Conservation (phyloP, 2,797 vertebrate species). For the Manis javanica region DNA sequence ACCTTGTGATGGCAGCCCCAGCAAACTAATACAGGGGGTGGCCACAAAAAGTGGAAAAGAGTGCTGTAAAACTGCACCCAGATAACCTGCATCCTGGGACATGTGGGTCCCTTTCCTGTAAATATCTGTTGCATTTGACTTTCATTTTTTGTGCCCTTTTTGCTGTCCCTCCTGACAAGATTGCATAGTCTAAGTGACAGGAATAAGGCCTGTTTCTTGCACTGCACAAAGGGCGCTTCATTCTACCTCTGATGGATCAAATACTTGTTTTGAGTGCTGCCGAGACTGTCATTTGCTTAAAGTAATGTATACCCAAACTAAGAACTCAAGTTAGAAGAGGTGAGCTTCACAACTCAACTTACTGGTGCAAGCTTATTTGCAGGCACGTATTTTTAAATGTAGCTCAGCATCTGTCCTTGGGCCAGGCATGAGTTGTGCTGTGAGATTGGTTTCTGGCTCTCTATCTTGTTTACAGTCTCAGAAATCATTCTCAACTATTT, state of each 20-base stretch:
- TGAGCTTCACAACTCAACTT: background rate
- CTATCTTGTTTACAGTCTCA: background rate
- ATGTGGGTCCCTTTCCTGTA: background rate
- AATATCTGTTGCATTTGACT: background rate
- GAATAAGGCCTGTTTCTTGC: too few species aligned
- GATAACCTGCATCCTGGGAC: background rate
- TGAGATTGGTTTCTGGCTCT: background rate
- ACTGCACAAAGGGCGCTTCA: background rate
- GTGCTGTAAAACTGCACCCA: too few species aligned
- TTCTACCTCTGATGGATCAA: background rate
- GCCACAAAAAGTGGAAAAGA: background rate
- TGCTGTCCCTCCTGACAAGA: background rate
- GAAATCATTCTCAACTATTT: background rate
- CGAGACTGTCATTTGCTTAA: background rate
- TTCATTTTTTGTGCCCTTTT: background rate
- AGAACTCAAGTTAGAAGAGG: background rate
- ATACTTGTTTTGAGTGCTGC: background rate
- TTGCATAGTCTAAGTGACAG: rapidly evolving
- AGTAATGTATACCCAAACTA: background rate
- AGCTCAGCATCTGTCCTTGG: background rate
- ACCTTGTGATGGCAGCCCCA: background rate
- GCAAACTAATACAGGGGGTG: background rate
- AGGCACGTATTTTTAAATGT: background rate
- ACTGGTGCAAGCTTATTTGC: background rate
- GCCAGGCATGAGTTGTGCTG: background rate